phyloP scores from a whole-genome alignment of 1,140 invertebrate species.

The Prorops nasuta region DNA sequence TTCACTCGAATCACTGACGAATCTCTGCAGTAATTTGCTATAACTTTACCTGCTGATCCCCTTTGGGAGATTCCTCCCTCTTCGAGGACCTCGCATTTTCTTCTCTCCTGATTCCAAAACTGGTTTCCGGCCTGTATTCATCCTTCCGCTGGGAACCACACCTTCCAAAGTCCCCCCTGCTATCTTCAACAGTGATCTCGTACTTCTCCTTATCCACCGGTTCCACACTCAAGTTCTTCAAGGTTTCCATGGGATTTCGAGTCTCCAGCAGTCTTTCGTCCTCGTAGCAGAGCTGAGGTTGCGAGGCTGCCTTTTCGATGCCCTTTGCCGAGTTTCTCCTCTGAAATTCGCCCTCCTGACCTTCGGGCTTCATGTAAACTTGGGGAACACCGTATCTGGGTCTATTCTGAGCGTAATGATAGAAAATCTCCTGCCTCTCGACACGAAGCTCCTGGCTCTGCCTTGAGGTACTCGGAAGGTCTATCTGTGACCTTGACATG shows the following conservation, averaged over 20 bases:
- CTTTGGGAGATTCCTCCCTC: constrained; percentile 23
- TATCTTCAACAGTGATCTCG: constrained; percentile 50
- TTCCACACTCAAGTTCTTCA: constrained; percentile 29
- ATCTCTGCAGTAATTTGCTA: too few relatives aligned
- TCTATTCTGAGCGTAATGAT: constrained; percentile 45
- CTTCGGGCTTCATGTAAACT: constrained; percentile 46
- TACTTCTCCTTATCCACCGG: constrained; percentile 44
- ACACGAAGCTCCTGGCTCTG: constrained; percentile 41
- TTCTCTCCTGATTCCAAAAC: constrained; percentile 43
- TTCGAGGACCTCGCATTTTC: constrained; percentile 36
- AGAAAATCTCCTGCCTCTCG: constrained; percentile 44
- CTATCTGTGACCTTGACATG: constrained; percentile 49
- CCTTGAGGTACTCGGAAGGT: constrained; percentile 46
- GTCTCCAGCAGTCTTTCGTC: constrained; percentile 43
- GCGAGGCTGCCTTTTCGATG: constrained; percentile 60
- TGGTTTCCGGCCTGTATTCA: constrained; percentile 46
- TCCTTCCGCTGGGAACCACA: constrained; percentile 44
- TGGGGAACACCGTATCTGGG: constrained; percentile 38
- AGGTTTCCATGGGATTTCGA: constrained; percentile 28
- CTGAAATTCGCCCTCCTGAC: constrained; percentile 41
- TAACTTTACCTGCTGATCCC: background rate
- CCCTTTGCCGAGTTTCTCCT: constrained; percentile 37
- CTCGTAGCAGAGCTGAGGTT: constrained; percentile 65
- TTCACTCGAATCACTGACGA: too few relatives aligned
- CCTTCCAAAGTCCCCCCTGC: constrained; percentile 32